phyloP scores from a whole-genome alignment of 2,113 vertebrate genomes.

The Hypocryptadius cinnamomeus region DNA sequence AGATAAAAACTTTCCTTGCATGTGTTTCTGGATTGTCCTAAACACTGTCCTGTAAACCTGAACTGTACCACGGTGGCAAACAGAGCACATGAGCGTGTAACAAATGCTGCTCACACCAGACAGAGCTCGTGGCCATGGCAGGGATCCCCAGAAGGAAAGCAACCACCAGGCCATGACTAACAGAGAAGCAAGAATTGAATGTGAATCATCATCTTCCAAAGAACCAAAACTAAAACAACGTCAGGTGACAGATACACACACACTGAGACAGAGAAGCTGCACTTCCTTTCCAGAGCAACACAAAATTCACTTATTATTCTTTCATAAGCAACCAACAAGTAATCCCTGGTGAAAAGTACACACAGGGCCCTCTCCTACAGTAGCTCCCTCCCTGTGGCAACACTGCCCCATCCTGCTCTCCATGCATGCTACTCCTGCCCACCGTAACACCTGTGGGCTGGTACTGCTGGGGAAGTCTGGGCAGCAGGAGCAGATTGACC shows the following conservation, averaged over 20 bases:
- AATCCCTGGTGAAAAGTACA: not conserved
- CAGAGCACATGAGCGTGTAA: rapidly evolving
- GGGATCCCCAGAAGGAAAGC: not conserved
- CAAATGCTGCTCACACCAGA: not conserved
- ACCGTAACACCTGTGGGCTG: not conserved
- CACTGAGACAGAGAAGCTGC: not conserved
- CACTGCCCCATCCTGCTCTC: not conserved
- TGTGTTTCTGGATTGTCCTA: not conserved
- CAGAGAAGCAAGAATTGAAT: not conserved
- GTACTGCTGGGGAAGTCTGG: not conserved
- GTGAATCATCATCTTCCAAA: not conserved
- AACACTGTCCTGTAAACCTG: not conserved
- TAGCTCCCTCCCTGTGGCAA: not conserved
- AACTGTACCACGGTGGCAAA: rapidly evolving
- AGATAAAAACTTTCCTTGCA: not conserved
- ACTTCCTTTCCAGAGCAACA: not conserved
- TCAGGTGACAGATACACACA: not conserved
- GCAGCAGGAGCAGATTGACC: not conserved
- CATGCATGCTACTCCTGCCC: not conserved
- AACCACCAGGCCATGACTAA: not conserved
- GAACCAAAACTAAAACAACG: not conserved
- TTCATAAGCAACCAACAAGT: not conserved
- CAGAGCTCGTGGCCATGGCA: rapidly evolving
- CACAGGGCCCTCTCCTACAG: not conserved
- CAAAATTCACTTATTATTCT: not conserved